Evolutionary conservation across 2,797 vertebrate genomes (phyloP), one percentile per base, ranked within the genome.

Genomic region (Fistularia tabacaria): DNA sequence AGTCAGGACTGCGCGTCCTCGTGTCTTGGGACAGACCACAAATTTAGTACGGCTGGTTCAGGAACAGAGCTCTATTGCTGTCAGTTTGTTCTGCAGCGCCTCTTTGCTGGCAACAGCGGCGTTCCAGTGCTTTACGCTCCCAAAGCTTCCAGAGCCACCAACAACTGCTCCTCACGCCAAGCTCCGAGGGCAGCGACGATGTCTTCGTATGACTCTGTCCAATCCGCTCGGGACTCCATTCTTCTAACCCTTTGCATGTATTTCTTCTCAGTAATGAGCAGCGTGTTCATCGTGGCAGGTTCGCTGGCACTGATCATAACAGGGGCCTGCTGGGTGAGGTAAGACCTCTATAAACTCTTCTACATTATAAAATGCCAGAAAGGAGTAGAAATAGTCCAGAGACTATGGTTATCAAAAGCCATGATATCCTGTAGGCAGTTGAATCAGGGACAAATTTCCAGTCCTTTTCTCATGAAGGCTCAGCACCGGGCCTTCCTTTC

Each of bases 281-380:
- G 92, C 46, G 82, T 90, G 42, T 93, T 93, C 84, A 87, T 92
- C 0, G 71, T 93, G 49, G 88, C 90, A 0, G 93, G 92, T 0
- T 83, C 88, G 0, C 73, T 92, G 0, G 92, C 90, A 0, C 72
- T 98, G 59, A 64, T 91, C 0, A 13, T 93, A 62, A 92, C 93
- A 0, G 91, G 83, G 0, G 60, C 93, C 13, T 97, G 91, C 77
- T 98, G 95, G 94, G 88, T 91, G 89, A 94, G 94, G 96, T 96
- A 82, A 92, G 88, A 39, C 25, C 25, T 25, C 25, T 25, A 25
- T 25, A 25, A 25, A 25, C 25, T 25, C 25, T 25, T 25, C 25
- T 25, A 5, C 5, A 25, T 25, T 25, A 25, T 25, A 5, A 3
- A 25, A 25, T 25, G 25, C 25, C 2, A 25, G 2, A 25, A 25